These are phyloP conservation scores for Copidosoma aretas DNA, from an alignment of 2,888 invertebrate genomes.

Conservation along the genomic window DNA sequence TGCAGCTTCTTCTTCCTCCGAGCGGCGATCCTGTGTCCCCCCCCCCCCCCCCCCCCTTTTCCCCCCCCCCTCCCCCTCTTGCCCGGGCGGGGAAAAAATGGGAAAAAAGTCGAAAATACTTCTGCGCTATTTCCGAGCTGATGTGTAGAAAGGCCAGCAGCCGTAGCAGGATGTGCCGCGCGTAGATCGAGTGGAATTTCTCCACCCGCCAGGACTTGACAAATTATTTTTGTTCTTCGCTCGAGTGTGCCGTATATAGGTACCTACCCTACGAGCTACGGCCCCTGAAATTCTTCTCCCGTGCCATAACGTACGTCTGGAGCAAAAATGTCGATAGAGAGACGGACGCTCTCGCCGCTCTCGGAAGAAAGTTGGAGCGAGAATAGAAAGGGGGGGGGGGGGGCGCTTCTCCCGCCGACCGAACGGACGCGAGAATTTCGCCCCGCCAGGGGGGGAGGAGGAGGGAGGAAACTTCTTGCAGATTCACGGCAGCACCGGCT, in stretches of 20 bases:
- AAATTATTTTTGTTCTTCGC: constrained; percentile 33
- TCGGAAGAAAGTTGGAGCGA: too few species aligned
- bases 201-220: constrained; percentile 18
- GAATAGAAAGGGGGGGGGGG: too few species aligned
- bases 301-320: background rate
- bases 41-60: background rate
- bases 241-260: too few species aligned
- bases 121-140: constrained; percentile 15
- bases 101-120: constrained; percentile 21
- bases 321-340: constrained; percentile 28
- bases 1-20: background rate
- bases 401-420: too few species aligned
- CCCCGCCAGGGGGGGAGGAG: too few species aligned
- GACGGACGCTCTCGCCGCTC: background rate
- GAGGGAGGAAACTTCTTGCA: background rate
- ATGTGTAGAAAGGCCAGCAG: too few species aligned
- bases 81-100: background rate
- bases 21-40: too few species aligned
- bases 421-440: too few species aligned
- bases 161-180: too few species aligned
- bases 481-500: background rate
- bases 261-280: too few species aligned
- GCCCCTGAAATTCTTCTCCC: too few species aligned
- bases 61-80: background rate
- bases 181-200: constrained; percentile 11